phyloP scores from a whole-genome alignment of 1,140 invertebrate species.

The Wiebesia pumilae region DNA sequence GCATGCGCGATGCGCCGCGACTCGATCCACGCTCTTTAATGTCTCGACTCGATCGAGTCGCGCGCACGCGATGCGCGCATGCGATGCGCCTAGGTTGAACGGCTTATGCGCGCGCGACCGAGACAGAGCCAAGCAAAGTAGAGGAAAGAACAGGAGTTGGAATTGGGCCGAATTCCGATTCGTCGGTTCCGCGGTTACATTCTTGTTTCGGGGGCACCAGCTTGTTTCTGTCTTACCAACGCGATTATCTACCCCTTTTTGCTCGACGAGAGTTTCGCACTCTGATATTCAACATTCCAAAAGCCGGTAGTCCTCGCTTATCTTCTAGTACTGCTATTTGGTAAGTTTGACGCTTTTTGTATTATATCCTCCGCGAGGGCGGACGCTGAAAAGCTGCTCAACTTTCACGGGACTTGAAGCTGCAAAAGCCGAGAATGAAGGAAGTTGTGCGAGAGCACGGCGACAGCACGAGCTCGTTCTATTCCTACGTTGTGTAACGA shows the following conservation, averaged over 20 bases:
- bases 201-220: neutral
- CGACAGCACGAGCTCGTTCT: too few species aligned
- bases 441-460: neutral
- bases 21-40: too few species aligned
- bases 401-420: too few species aligned
- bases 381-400: neutral
- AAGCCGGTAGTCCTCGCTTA: conserved; percentile 75
- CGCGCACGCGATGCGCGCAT: too few species aligned
- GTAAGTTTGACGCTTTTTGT: conserved; percentile 15
- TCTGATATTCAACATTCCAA: conserved; percentile 81
- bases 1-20: too few species aligned
- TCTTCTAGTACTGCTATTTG: conserved; percentile 52
- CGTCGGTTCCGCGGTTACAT: too few species aligned
- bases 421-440: neutral
- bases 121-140: conserved; percentile 54
- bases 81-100: too few species aligned
- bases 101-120: neutral
- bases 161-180: neutral
- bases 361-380: neutral
- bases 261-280: conserved; percentile 70
- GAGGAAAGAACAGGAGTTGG: neutral
- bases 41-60: too few species aligned
- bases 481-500: neutral
- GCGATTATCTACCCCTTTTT: conserved; percentile 53
- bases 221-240: conserved; percentile 33